Conservation (phyloP, 2,113 vertebrate genomes). For the Oreochromis spilurus region DNA sequence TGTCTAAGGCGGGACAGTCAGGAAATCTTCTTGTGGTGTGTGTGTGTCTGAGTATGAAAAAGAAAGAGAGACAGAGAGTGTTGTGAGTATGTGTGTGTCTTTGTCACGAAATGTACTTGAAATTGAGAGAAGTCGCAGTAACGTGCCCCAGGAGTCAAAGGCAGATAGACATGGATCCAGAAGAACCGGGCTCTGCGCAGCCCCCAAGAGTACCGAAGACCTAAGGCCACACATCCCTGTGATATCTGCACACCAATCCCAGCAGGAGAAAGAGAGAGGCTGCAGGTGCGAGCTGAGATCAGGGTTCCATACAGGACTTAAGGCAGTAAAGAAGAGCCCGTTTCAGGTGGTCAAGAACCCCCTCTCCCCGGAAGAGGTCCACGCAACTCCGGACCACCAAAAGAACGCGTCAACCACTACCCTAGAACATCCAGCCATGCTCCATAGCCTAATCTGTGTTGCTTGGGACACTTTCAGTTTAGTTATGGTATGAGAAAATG, state of each 20-base stretch:
- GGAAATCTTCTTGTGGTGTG: neutral
- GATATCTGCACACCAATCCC: neutral
- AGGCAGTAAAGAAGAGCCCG: neutral
- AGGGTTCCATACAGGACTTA: neutral
- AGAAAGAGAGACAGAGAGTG: neutral
- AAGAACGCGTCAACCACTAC: accelerated
- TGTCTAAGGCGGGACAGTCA: neutral
- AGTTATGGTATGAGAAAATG: neutral
- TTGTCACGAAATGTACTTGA: neutral
- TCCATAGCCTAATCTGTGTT: neutral
- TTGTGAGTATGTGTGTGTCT: neutral
- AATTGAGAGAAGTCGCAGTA: neutral
- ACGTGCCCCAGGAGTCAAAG: neutral
- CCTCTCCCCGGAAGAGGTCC: neutral
- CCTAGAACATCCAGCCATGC: neutral
- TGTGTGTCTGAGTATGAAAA: neutral
- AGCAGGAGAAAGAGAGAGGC: neutral
- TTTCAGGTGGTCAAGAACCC: too few species aligned
- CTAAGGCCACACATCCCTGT: neutral
- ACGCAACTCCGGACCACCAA: neutral
- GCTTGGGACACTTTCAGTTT: neutral
- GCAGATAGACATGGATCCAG: neutral
- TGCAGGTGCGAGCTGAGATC: neutral
- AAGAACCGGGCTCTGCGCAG: neutral
- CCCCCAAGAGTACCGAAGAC: neutral